phyloP scores from a whole-genome alignment of 2,888 invertebrate genomes.

The Camponotus fellah region DNA sequence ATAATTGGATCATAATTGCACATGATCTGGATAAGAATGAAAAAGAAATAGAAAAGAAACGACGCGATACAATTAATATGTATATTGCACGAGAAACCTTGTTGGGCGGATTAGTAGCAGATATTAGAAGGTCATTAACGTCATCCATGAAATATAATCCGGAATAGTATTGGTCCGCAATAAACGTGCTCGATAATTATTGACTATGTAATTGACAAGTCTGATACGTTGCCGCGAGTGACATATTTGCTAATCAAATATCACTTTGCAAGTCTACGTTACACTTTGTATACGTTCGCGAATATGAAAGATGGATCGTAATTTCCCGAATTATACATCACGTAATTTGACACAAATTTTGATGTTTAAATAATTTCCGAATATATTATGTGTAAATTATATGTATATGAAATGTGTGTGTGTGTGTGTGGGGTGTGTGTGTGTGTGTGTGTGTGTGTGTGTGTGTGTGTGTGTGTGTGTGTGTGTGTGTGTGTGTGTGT shows the following conservation, averaged over 20 bases:
- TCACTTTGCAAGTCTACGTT: slow-evolving; percentile 6
- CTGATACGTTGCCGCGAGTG: slow-evolving; percentile 18
- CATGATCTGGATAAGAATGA: neutral
- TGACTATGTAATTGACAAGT: slow-evolving; percentile 2
- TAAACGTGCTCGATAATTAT: slow-evolving; percentile 39
- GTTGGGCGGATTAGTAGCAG: neutral
- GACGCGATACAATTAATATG: slow-evolving; percentile 6
- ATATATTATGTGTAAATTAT: neutral
- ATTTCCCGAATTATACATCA: neutral
- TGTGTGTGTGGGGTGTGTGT: no score
- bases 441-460: no score
- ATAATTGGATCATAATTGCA: neutral
- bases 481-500: no score
- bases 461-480: no score
- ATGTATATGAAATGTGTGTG: no score
- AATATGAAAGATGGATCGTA: neutral
- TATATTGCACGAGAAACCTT: neutral
- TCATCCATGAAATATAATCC: slow-evolving; percentile 9
- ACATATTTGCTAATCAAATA: slow-evolving; percentile 33
- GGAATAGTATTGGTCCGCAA: neutral
- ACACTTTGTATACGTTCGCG: neutral
- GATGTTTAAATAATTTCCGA: neutral
- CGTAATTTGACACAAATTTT: neutral
- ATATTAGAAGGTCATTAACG: slow-evolving; percentile 30
- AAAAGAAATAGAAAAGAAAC: neutral